These are phyloP conservation scores for Hephaestus fuliginosus DNA, from an alignment of 2,797 vertebrate genomes.

Conservation along the genomic window DNA sequence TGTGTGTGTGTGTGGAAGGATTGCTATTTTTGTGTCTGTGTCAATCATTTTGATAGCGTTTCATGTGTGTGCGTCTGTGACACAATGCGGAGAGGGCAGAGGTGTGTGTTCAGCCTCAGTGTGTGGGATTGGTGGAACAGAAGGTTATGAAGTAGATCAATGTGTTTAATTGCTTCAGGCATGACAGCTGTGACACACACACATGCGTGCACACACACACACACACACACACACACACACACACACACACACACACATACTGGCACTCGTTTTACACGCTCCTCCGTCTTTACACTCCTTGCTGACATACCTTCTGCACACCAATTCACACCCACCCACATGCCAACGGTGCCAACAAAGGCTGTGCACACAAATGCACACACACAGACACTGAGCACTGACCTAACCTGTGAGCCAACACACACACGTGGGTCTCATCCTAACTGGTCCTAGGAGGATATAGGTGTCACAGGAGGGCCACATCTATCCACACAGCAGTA, in stretches of 20 bases:
- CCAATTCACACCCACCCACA: constrained; percentile 5
- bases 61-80: constrained; percentile 37
- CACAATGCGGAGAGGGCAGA: constrained; percentile 56
- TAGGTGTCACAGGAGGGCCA: constrained; percentile 63
- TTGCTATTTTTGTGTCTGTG: constrained; percentile 46
- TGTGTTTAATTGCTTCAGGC: constrained; percentile 69
- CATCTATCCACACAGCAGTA: constrained; percentile 65
- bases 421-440: constrained; percentile 39
- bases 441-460: constrained; percentile 68
- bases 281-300: constrained; percentile 15
- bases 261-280: constrained; percentile 21
- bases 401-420: constrained; percentile 21
- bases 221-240: constrained; percentile 34
- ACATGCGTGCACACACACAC: constrained; percentile 11
- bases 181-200: constrained; percentile 70
- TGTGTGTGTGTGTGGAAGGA: constrained; percentile 11
- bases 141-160: constrained; percentile 68
- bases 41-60: constrained; percentile 55
- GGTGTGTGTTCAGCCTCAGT: constrained; percentile 58
- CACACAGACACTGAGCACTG: constrained; percentile 14
- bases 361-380: constrained; percentile 4
- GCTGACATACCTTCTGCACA: constrained; percentile 23
- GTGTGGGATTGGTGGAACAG: constrained; percentile 56
- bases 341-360: constrained; percentile 7
- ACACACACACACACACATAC: constrained; percentile 33